Evolutionary conservation across 2,797 vertebrate species (phyloP), one percentile per base, ranked within the genome.

Genomic region (Pteronotus mesoamericanus): DNA sequence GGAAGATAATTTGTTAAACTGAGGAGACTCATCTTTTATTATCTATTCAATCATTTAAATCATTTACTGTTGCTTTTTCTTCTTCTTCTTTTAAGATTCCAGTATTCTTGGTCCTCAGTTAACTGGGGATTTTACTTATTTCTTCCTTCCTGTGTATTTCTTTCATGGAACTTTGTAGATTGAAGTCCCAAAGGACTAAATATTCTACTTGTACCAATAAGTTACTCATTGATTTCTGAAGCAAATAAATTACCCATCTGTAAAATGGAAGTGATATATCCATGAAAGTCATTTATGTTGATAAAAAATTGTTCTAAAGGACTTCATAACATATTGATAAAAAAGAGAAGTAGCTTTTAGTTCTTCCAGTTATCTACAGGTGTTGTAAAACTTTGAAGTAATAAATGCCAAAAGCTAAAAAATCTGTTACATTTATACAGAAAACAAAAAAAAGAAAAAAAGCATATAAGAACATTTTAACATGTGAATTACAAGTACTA

Each of bases 21-120:
- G 32, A 78, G n/a, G 46, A 88, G 42, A 64, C 15, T 55, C 26
- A 64, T 46, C 21, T 93, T 86, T 89, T 64, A 72, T 64, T 85
- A 79, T 77, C 46, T 66, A 95, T n/a, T 86, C 74, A 94, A 44
- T 74, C 42, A 86, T 26, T 91, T 86, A 86, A 68, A 89, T 44
- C 14, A 85, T 15, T 55, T 77, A 59, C n/a, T 86, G 18, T 29
- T 92, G 19, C 9, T 42, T 88, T 83, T 59, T 71, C n/a, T 34
- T 71, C 39, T 89, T 46, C 53, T n/a, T 85, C 34, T 51, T 92
- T 90, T 85, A 79, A 75, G 55, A 77, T 85, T 68, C 7, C 42
- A 46, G 9, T 75, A 69, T 53, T 78, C 46, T 77, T 0, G 39
- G 42, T 89, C 42, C 37, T 85, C 32, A 66, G 64, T 72, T 75